These are phyloP conservation scores for Parapsyche elsis DNA, from an alignment of 1,140 invertebrate genomes.

Conservation along the genomic window DNA sequence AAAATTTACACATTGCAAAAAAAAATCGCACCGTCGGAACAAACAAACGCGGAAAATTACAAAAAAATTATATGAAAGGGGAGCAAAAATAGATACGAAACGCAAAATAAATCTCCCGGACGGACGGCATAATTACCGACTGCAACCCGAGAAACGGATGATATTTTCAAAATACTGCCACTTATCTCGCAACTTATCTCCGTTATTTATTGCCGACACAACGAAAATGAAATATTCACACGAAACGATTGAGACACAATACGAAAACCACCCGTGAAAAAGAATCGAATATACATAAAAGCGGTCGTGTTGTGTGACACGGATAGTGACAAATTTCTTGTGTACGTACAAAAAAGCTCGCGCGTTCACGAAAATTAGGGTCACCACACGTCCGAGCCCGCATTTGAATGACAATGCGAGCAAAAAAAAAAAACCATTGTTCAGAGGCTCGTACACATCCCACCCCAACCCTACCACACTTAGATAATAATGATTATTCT, in stretches of 20 bases:
- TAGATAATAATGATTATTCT: constrained; percentile 18
- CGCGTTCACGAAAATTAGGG: not conserved
- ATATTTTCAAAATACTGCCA: constrained; percentile 28
- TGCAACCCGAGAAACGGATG: constrained; percentile 32
- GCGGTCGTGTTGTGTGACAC: constrained; percentile 7
- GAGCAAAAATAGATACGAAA: not conserved
- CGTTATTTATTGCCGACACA: constrained; percentile 27
- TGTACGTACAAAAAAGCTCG: not conserved
- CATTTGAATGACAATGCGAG: constrained; percentile 4
- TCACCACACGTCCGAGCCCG: not conserved
- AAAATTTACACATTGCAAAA: too few relatives aligned
- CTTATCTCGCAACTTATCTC: constrained; percentile 16
- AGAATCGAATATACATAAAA: too few relatives aligned
- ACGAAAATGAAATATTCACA: constrained; percentile 25
- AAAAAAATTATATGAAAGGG: not conserved
- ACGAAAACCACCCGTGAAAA: not conserved
- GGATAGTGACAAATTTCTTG: not conserved
- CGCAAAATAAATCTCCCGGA: not conserved
- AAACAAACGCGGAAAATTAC: too few relatives aligned
- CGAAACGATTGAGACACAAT: constrained; percentile 20
- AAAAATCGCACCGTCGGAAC: too few relatives aligned
- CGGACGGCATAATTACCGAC: constrained; percentile 34
- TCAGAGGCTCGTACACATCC: not conserved
- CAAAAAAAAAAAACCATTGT: not conserved
- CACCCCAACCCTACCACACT: not conserved